Base-by-base conservation (phyloP, 2,888 invertebrate species). In the Eupeodes luniger region DNA sequence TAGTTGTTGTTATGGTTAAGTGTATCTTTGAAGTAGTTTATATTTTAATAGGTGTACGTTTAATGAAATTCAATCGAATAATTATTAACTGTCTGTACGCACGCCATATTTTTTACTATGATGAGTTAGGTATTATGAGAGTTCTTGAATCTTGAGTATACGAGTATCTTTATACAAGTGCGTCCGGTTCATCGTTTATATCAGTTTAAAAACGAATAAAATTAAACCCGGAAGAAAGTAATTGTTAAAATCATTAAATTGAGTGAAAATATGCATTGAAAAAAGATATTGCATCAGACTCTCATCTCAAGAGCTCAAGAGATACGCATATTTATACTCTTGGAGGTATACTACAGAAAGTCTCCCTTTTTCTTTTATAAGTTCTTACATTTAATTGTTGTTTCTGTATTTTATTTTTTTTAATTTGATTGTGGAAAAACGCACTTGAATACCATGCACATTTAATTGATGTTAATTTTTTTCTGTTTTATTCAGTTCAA, bases 251-350 rank as follows among this genome's bases (percentile, higher is more conserved):
- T 81, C 81, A 88, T 88, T 88, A 81, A 88, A 88, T 88, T 85
- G 75, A 88, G 88, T 88, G 88, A 88, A 78, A 88, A 88, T 88
- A 88, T 74, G 75, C 88, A 66, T 88, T 59, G 85, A 88, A 88
- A 80, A 27, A 64, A 78, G 88, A 88, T 88, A 88, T 44, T 67
- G 59, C 44, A 49, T 51, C 12, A 70, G 34, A 10, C 44, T 36
- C 2, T 27, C 27, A 27, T 27, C 27, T 27, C 2, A 27, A 27
- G 27, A 59, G 59, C 53, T 69, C 14, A 53, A 59, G n/a, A 11
- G 53, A 69, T 81, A 64, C 66, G 76, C 27, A 40, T 40, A 40
- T 9, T 7, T 40, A 40, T 9, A 40, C 6, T 40, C 51, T 69
- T 44, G 55, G 2, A 57, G 57, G 19, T 55, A 10, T 55, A 19